Evolutionary conservation across 2,797 vertebrate species (phyloP), one percentile per base, ranked within the genome.

Genomic region (Syngnathus rostellatus): DNA sequence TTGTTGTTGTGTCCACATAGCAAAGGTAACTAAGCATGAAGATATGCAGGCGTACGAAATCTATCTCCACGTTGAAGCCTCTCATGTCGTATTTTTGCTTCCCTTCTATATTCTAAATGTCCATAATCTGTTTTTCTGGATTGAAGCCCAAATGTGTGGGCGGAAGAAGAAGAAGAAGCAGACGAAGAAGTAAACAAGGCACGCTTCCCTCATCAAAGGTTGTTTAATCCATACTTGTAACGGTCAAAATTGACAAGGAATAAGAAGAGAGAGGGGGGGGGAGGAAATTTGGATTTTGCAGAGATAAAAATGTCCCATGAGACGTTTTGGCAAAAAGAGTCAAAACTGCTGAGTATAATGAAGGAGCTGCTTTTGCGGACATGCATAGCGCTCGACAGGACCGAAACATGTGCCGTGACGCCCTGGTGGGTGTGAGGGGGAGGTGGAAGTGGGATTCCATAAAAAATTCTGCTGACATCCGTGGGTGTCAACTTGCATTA

Each of bases 361-460:
- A 57, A 38, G 55, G 31, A 17, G 55, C 25, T 57, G 12, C 55
- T 17, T 38, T 6, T 57, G 25, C 25, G 14, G 31, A 57, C 31
- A 31, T 31, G 31, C 31, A 4, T 31, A 85, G 68, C 63, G 67
- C 72, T 6, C 65, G 55, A 80, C 81, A 77, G 74, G 73, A 66
- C 63, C 86, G 79, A 89, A 85, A 85, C 81, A 83, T 89, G 83
- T 81, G 77, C 72, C 11, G 60, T 89, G 85, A 88, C 86, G 83
- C 81, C 81, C 73, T 23, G 66, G 40, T 12, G 59, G 21, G 76
- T 73, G 76, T 68, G 62, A 67, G 72, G 71, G 71, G 50, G 70
- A 76, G 31, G 53, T 54, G 53, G 53, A 25, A 54, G 53, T 54
- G 12, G 21, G 51, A 54, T 81, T 84, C 81, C 80, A 86, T 83